phyloP scores from a whole-genome alignment of 2,113 vertebrate species.

The Damaliscus lunatus region DNA sequence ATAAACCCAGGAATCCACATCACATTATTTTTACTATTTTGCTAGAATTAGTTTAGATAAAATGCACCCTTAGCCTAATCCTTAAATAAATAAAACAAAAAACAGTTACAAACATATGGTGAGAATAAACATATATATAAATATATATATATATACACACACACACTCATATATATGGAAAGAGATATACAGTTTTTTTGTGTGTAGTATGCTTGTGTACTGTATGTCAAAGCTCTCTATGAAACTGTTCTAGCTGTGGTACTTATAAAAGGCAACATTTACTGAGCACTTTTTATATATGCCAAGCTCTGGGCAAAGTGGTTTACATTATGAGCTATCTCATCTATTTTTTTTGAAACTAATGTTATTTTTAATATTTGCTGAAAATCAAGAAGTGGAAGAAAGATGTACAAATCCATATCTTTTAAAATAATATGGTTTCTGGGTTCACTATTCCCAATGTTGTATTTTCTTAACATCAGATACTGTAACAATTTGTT shows the following conservation, averaged over 20 bases:
- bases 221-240: neutral
- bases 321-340: neutral
- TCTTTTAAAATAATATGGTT: neutral
- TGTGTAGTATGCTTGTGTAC: neutral
- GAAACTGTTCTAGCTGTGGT: neutral
- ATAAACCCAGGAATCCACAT: neutral
- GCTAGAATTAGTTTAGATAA: neutral
- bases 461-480: neutral
- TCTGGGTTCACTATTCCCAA: neutral
- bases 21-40: neutral
- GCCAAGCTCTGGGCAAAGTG: neutral
- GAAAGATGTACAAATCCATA: neutral
- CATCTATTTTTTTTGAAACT: neutral
- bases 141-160: neutral
- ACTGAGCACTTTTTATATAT: neutral
- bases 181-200: neutral
- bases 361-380: neutral
- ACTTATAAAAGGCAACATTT: neutral
- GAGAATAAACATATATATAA: neutral
- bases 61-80: neutral
- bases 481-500: neutral
- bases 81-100: neutral
- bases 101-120: neutral
- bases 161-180: neutral
- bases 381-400: constrained; percentile 19